Evolutionary conservation across 2,797 vertebrate species (phyloP), one percentile per base, ranked within the genome.

Genomic region (Semaprochilodus insignis): DNA sequence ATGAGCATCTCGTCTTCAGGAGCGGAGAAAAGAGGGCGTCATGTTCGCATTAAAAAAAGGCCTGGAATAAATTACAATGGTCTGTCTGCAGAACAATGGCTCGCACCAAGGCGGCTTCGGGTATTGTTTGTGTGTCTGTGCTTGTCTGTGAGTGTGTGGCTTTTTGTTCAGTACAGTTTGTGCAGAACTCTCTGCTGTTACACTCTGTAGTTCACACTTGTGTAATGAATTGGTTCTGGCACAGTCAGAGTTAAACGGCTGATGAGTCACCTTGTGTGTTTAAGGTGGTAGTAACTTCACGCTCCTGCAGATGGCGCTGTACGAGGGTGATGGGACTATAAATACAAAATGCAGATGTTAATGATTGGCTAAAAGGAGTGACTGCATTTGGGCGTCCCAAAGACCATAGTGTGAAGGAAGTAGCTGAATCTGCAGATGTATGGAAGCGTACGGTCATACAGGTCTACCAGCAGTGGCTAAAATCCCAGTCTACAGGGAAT

Each of bases 1-100:
- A 88, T 77, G 60, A 89, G 77, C 74, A 51, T 81, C 34, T 79
- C 55, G 66, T 86, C 82, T 70, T 57, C 81, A 36, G 78, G 51
- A 76, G 77, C 16, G 44, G 84, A 88, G 65, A 62, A 87, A 81
- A 72, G 51, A 81, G 76, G 80, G 71, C 87, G 69, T 67, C 51
- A 44, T 90, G 86, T 83, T 83, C 54, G 55, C 66, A 78, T 88
- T n/a, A 71, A 10, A 23, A 55, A 55, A 60, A 51, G 76, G 48
- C 74, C 59, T 59, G n/a, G 40, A 78, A 36, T 82, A 81, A 17
- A 84, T 81, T 82, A 76, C 36, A 69, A 27, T 74, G 16, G 21
- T 83, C 70, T 78, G 55, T 81, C 74, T 76, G 40, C 51, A 48
- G 51, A 74, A 44, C 70, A 67, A 44, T 77, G 16, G 8, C 60